phyloP scores from a whole-genome alignment of 2,888 invertebrate species.

The Drosophila rellima region DNA sequence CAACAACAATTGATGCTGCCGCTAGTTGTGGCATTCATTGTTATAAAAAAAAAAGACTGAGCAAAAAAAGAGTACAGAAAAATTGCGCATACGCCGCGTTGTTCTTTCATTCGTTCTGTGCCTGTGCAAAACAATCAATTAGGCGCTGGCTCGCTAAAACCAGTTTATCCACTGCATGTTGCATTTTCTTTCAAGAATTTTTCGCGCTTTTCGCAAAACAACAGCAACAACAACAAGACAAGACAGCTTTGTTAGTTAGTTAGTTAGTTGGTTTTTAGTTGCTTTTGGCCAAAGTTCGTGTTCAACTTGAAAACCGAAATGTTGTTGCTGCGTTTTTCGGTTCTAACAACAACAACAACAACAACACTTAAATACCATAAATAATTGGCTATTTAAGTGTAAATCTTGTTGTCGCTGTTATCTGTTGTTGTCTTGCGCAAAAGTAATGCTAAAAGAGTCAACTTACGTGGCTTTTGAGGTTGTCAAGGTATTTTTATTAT shows the following conservation, averaged over 20 bases:
- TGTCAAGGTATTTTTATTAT: constrained; percentile 65
- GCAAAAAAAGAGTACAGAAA: neutral
- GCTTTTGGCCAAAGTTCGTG: constrained; percentile 28
- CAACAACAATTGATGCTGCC: constrained; percentile 43
- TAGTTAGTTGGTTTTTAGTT: constrained; percentile 18
- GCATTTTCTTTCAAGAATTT: constrained; percentile 72
- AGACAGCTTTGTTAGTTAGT: constrained; percentile 32
- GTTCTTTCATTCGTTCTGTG: constrained; percentile 31
- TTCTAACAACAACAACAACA: constrained; percentile 28
- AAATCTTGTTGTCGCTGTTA: constrained; percentile 39
- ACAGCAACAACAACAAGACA: constrained; percentile 38
- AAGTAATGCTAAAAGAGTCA: constrained; percentile 63
- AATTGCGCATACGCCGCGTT: constrained; percentile 58
- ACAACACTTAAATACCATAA: constrained; percentile 71
- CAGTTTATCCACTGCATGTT: constrained; percentile 61
- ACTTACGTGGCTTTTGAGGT: constrained; percentile 73
- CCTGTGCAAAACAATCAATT: constrained; percentile 55
- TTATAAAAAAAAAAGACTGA: constrained; percentile 21
- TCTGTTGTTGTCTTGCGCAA: constrained; percentile 62
- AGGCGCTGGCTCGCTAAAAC: constrained; percentile 55
- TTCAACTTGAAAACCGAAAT: constrained; percentile 65
- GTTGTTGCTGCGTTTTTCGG: constrained; percentile 44
- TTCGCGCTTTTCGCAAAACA: constrained; percentile 36
- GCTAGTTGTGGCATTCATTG: constrained; percentile 44
- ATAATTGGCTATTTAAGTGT: constrained; percentile 75